Conservation (phyloP, 2,888 invertebrate genomes). For the Cephus sareptanus region DNA sequence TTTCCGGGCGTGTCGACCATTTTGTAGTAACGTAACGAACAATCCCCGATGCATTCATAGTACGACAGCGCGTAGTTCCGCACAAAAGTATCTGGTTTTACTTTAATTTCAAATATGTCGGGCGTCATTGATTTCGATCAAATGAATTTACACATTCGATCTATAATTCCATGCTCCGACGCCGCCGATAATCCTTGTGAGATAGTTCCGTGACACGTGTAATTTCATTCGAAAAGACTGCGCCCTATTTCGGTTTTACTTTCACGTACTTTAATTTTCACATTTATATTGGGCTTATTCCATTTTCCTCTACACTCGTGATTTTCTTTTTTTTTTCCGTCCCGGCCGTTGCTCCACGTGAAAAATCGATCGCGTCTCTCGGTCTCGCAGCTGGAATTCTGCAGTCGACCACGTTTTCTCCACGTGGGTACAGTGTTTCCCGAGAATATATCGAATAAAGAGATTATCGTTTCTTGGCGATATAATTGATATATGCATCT, state of each 20-base stretch:
- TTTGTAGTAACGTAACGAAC: neutral
- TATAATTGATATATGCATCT: neutral
- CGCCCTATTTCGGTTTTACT: constrained; percentile 11
- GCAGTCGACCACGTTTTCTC: constrained; percentile 36
- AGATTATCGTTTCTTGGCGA: neutral
- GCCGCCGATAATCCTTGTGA: too few relatives aligned
- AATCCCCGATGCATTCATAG: neutral
- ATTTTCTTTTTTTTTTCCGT: neutral
- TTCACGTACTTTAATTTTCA: constrained; percentile 1
- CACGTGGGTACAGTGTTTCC: constrained; percentile 31
- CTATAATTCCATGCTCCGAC: neutral
- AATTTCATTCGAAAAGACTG: constrained; percentile 7
- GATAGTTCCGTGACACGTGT: constrained; percentile 6
- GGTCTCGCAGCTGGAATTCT: neutral
- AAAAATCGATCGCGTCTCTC: neutral
- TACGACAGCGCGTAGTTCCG: neutral
- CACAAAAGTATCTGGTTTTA: neutral
- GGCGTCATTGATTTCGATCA: neutral
- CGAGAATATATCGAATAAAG: neutral
- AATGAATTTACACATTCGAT: neutral
- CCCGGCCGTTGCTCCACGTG: neutral
- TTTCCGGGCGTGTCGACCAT: neutral
- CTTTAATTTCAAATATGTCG: neutral
- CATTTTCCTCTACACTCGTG: constrained; percentile 2
- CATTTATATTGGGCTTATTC: neutral